phyloP scores from a whole-genome alignment of 2,888 invertebrate genomes.

The Orchestes rusci region DNA sequence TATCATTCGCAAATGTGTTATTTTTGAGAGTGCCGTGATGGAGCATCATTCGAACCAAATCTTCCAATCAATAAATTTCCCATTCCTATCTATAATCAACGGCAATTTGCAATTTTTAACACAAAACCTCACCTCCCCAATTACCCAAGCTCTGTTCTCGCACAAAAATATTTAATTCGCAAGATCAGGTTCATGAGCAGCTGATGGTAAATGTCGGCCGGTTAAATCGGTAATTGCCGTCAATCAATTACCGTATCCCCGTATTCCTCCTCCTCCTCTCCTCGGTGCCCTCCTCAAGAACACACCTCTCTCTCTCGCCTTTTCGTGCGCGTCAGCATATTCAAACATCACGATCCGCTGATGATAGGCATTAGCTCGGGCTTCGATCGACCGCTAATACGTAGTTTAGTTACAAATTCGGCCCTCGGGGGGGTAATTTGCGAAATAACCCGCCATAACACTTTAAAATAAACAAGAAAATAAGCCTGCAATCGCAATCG shows the following conservation, averaged over 20 bases:
- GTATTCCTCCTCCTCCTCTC: not conserved
- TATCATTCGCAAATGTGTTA: too few relatives aligned
- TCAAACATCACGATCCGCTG: slow-evolving; percentile 49
- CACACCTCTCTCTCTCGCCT: slow-evolving; percentile 12
- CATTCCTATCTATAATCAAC: too few relatives aligned
- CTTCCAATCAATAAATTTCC: too few relatives aligned
- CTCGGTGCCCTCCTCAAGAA: too few relatives aligned
- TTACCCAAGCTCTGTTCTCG: too few relatives aligned
- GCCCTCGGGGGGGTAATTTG: slow-evolving; percentile 54
- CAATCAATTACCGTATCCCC: slow-evolving; percentile 10
- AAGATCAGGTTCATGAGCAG: too few relatives aligned
- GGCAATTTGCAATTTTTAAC: too few relatives aligned
- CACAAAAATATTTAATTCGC: too few relatives aligned
- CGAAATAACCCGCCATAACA: slow-evolving; percentile 47
- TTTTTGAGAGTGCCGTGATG: too few relatives aligned
- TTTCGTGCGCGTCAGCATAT: slow-evolving; percentile 42
- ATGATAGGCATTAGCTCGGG: slow-evolving; percentile 51
- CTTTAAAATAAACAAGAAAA: slow-evolving; percentile 47
- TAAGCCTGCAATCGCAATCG: slow-evolving; percentile 40
- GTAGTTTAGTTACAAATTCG: slow-evolving; percentile 59
- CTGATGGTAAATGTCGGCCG: too few relatives aligned
- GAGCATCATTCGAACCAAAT: too few relatives aligned
- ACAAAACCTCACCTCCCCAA: too few relatives aligned
- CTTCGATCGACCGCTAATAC: slow-evolving; percentile 57
- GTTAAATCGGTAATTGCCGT: slow-evolving; percentile 12